Base-by-base conservation (phyloP, 2,113 vertebrate genomes). In the Pogonocichla stellata region DNA sequence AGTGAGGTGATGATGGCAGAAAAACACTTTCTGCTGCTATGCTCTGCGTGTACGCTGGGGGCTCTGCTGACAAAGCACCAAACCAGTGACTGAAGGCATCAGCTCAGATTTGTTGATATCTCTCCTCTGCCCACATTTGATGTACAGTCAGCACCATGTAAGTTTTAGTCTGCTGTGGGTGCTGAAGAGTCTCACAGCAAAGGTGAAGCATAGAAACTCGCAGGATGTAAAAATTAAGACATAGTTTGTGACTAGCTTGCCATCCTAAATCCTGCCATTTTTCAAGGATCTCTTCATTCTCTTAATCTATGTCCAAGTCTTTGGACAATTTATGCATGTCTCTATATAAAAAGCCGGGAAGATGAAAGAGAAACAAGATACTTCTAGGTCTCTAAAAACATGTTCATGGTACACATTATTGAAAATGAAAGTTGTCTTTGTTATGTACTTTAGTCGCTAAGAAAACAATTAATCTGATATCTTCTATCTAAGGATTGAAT, bases 131-230 rank as follows among this genome's bases (percentile, higher is more conserved):
- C 69, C 34, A 28, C 10, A 8, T 66, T 9, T 51, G 34, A 66
- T 58, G 29, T 4, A 10, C 13, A 81, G 51, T 15, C 42, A 42
- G 6, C 17, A 38, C 9, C 5, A 13, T 0, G 0, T 5, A 5
- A 48, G 17, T 40, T 89, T 93, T 60, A 28, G 53, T 25, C 22
- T 40, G 34, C 8, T 54, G 26, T n/a, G 28, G 8, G 6, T 70
- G 31, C 50, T 81, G 64, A 58, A 50, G 28, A 50, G 17, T 42
- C 13, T 65, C 50, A 70, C 3, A 57, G 22, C 6, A 57, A 48
- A 75, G 8, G n/a, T 25, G 28, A 73, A 28, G 10, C 19, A 23
- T 3, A 50, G 31, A 47, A 82, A 29, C 5, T 38, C 73, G 29
- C 3, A 54, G 25, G 4, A 28, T 33, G 11, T 61, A 38, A 87